phyloP scores from a whole-genome alignment of 2,888 invertebrate species.

The Prosopocoilus inquinatus region DNA sequence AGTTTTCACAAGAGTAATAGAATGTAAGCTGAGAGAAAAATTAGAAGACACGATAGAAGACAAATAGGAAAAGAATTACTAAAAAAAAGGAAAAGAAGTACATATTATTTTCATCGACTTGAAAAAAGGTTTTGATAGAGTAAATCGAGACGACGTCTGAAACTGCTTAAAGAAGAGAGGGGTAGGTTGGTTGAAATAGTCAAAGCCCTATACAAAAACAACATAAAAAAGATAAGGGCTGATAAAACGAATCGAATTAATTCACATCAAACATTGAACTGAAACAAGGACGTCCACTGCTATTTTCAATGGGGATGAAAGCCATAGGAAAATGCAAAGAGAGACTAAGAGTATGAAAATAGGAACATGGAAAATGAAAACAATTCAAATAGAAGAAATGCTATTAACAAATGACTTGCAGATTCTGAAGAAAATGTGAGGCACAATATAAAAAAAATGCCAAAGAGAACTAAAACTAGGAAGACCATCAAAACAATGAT shows the following conservation, averaged over 20 bases:
- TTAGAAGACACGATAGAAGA: not conserved
- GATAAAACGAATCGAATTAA: constrained; percentile 2
- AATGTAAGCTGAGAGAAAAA: constrained; percentile 8
- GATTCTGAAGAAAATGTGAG: not conserved
- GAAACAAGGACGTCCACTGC: not conserved
- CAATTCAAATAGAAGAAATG: not conserved
- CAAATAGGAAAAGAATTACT: constrained; percentile 4
- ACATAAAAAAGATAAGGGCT: constrained; percentile 9
- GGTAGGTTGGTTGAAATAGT: constrained; percentile 7
- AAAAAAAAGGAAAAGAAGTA: constrained; percentile 3
- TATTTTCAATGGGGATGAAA: not conserved
- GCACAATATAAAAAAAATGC: not conserved
- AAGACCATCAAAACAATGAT: not conserved
- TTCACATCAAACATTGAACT: not conserved
- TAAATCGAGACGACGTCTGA: constrained; percentile 6
- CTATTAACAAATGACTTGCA: not conserved
- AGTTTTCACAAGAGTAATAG: constrained; percentile 12
- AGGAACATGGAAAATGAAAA: not conserved
- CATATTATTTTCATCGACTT: constrained; percentile 5
- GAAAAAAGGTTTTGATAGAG: constrained; percentile 8
- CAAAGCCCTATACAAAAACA: constrained; percentile 8
- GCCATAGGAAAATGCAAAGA: not conserved
- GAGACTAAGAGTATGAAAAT: not conserved
- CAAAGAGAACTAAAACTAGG: not conserved
- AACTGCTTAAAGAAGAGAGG: not conserved